Percentiles rank a stretch among this genome's conserved stretches.
These are phyloP conservation scores for Amitus sp. DNA, from an alignment of 2,888 invertebrate genomes.

Conservation along the genomic window DNA sequence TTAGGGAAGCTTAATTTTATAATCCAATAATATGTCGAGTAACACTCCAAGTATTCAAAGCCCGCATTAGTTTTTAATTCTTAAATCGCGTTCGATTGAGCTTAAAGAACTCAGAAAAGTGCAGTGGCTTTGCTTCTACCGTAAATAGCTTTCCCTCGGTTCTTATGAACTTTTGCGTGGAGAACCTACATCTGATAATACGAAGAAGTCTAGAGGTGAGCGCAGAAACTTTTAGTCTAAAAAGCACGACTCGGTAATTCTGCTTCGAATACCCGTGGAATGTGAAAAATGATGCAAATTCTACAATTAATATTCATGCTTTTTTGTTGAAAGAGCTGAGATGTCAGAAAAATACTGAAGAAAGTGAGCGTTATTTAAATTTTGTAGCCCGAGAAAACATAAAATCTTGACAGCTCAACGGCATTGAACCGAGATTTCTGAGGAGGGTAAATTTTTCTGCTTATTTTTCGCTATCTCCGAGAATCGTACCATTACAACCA, in stretches of 20 bases:
- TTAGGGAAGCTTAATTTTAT: not conserved
- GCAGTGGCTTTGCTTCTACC: constrained; percentile 39
- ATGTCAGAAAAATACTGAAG: too few relatives aligned
- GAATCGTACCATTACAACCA: constrained; percentile 8
- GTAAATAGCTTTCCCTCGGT: constrained; percentile 22
- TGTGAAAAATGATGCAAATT: too few relatives aligned
- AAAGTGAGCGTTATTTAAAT: too few relatives aligned
- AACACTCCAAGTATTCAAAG: constrained; percentile 32
- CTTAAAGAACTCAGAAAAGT: constrained; percentile 43
- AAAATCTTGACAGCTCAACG: not conserved
- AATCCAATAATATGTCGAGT: constrained; percentile 15
- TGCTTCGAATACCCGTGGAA: not conserved
- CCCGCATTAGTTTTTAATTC: constrained; percentile 26
- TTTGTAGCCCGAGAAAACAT: too few relatives aligned
- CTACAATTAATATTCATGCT: too few relatives aligned
- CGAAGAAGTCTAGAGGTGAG: not conserved
- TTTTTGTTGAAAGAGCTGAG: too few relatives aligned
- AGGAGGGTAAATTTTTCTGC: too few relatives aligned
- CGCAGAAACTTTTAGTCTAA: too few relatives aligned
- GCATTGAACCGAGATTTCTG: not conserved
- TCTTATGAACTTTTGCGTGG: constrained; percentile 16
- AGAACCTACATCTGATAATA: constrained; percentile 4
- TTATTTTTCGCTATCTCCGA: not conserved
- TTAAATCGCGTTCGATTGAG: constrained; percentile 41
- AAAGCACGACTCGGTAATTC: too few relatives aligned